Evolutionary conservation across 2,888 invertebrate species (phyloP), one percentile per base, ranked within the genome.

Genomic region (Leptopilina drosophilae): DNA sequence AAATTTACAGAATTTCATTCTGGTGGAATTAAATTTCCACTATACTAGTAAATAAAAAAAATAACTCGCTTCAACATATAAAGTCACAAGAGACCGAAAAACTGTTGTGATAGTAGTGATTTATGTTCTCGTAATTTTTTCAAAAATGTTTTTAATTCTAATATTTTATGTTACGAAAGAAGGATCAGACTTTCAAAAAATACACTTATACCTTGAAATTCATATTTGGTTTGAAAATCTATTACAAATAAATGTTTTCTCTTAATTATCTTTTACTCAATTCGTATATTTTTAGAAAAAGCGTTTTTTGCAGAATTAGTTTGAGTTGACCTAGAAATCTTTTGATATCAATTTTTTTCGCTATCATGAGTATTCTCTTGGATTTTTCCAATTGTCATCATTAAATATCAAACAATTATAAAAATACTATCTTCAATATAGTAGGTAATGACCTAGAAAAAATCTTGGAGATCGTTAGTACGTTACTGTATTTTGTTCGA

Each of bases 321-420:
- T 49, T 49, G 9, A 42, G 7, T 15, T 62, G 62, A 62, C 62
- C 62, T 20, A 62, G 20, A 62, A 9, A 9, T 59, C 15, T 59
- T 62, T 62, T 20, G 62, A 62, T 62, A 20, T 20, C 15, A 15
- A 62, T 15, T 49, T 49, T 49, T 49, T 49, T 12, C 15, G n/a
- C 14, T 14, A 5, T 14, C 33, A 33, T 33, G 33, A 33, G 33
- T 33, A 15, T 59, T n/a, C n/a, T 15, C 14, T 62, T 62, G 1
- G n/a, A 46, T 67, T 46, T 67, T 67, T 67, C 46, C 67, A 67
- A 15, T 67, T 67, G 67, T 67, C 67, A 67, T 67, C 67, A 67
- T 67, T 67, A 49, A 67, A 67, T 46, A 46, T 67, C 67, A 67
- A 46, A 67, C 46, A 67, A 67, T 46, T 67, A 46, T 20, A 46